A percentile compares a stretch with the other conserved stretches of the same genome.
phyloP scores from a whole-genome alignment of 2,797 vertebrate species.

The Aselliscus stoliczkanus region DNA sequence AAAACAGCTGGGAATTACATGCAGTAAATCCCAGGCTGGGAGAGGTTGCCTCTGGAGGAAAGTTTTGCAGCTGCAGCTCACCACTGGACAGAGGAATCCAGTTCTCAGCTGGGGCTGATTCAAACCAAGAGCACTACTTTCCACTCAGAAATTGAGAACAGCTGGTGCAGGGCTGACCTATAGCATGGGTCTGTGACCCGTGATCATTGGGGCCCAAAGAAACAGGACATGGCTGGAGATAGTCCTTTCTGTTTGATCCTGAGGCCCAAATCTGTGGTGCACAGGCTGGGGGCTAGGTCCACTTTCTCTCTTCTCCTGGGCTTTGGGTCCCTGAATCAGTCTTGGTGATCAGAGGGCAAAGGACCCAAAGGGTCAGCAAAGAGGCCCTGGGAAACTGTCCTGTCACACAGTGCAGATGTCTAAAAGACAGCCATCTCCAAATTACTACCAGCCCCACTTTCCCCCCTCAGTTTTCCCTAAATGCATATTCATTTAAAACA shows the following conservation, averaged over 20 bases:
- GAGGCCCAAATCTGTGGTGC: not conserved
- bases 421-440: not conserved
- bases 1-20: not conserved
- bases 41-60: slow-evolving; percentile 8
- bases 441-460: not conserved
- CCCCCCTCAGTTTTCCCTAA: not conserved
- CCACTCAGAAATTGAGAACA: slow-evolving; percentile 40
- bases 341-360: not conserved
- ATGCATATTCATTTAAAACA: not conserved
- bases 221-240: not conserved
- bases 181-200: not conserved
- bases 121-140: not conserved
- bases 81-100: not conserved
- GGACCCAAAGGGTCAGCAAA: not conserved
- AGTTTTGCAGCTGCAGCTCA: not conserved
- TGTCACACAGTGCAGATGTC: not conserved
- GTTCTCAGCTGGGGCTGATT: not conserved
- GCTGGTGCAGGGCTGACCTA: not conserved
- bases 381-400: not conserved
- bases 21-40: not conserved
- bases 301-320: not conserved
- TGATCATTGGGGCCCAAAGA: not conserved
- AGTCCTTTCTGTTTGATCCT: not conserved
- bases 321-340: not conserved
- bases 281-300: not conserved